These are phyloP conservation scores for Formica selysi DNA, from an alignment of 1,140 invertebrate species.

Conservation along the genomic window DNA sequence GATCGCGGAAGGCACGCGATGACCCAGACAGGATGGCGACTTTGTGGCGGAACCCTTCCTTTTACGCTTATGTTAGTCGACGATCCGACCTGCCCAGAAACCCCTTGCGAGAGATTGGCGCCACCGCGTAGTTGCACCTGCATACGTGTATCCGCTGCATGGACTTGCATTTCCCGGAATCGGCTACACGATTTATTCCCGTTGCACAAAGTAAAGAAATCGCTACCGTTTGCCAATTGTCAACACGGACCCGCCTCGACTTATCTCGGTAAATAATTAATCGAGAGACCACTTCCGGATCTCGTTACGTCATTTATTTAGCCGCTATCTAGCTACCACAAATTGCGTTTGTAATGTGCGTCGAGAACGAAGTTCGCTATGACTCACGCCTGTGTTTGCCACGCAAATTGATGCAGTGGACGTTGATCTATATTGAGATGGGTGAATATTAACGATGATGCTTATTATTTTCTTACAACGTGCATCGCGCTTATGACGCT, in stretches of 20 bases:
- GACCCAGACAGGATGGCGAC: constrained; percentile 77
- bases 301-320: not conserved
- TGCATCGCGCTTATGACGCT: not conserved
- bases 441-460: constrained; percentile 28
- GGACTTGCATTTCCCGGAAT: constrained; percentile 59
- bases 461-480: constrained; percentile 50
- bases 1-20: constrained; percentile 74
- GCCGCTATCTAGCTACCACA: not conserved
- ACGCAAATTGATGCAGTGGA: constrained; percentile 42
- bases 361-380: constrained; percentile 40
- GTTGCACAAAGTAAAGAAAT: constrained; percentile 54
- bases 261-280: constrained; percentile 30
- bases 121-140: constrained; percentile 3
- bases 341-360: not conserved
- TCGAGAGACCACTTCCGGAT: constrained; percentile 18
- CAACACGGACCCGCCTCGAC: not conserved
- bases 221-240: constrained; percentile 24
- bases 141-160: constrained; percentile 22
- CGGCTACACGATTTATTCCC: constrained; percentile 13
- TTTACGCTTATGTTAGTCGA: constrained; percentile 62
- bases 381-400: constrained; percentile 28
- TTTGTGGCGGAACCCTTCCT: constrained; percentile 64
- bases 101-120: constrained; percentile 54
- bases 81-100: constrained; percentile 70
- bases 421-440: constrained; percentile 35